phyloP scores from a whole-genome alignment of 2,888 invertebrate genomes.

The Cephus rjabovi region DNA sequence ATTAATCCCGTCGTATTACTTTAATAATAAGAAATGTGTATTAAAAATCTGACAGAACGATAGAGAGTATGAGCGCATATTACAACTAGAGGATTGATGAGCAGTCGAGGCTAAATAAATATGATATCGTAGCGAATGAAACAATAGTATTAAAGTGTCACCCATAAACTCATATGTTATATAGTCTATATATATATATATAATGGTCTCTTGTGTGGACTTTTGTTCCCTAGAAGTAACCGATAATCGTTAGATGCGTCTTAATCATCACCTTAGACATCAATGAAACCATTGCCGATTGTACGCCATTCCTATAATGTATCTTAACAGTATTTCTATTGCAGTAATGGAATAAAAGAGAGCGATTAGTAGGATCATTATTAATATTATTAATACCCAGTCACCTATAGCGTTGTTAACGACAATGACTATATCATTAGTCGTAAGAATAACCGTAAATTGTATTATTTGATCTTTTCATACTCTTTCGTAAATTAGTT shows the following conservation, averaged over 20 bases:
- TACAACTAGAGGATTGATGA: not conserved
- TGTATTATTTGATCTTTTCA: conserved; percentile 7
- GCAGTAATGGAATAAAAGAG: conserved; percentile 55
- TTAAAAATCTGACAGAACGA: not conserved
- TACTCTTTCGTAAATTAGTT: not conserved
- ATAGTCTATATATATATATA: not conserved
- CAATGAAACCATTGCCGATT: conserved; percentile 43
- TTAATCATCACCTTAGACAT: conserved; percentile 23
- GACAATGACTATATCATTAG: too few relatives aligned
- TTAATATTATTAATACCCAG: not conserved
- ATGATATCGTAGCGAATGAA: conserved; percentile 15
- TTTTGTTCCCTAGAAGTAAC: not conserved
- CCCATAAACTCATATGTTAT: not conserved
- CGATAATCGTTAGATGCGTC: conserved; percentile 20
- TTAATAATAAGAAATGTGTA: not conserved
- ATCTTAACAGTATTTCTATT: conserved; percentile 63
- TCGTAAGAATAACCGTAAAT: conserved; percentile 8
- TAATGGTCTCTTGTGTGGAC: not conserved
- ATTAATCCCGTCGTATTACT: not conserved
- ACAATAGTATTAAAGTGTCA: conserved; percentile 41
- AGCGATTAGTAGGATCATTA: conserved; percentile 47
- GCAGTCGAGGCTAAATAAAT: conserved; percentile 18
- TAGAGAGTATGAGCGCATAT: not conserved
- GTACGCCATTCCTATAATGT: conserved; percentile 63
- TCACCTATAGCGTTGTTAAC: not conserved